Conservation (phyloP, 2,888 invertebrate species). For the Encarsia formosa region DNA sequence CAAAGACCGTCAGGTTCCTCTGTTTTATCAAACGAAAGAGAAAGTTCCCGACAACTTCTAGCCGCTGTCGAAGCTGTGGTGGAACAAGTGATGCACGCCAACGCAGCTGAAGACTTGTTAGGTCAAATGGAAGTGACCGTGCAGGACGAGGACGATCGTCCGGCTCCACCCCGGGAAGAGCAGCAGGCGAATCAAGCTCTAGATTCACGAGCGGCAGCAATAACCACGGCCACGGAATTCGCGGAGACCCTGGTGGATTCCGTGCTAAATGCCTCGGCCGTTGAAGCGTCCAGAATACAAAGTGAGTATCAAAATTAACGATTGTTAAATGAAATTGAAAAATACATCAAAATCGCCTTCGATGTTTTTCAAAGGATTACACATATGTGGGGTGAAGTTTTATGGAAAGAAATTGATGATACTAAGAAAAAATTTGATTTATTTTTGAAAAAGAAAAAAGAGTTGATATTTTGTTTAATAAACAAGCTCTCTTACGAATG, state of each 20-base stretch:
- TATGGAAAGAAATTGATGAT: too few species aligned
- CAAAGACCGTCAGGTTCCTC: slow-evolving; percentile 37
- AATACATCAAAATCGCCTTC: too few species aligned
- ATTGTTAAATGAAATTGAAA: too few species aligned
- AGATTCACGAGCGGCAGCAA: slow-evolving; percentile 31
- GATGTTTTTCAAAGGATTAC: too few species aligned
- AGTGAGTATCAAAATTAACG: slow-evolving; percentile 32
- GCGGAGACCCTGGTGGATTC: slow-evolving; percentile 52
- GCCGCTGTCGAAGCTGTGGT: slow-evolving; percentile 39
- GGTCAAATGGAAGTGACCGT: slow-evolving; percentile 49
- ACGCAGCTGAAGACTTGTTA: too few species aligned
- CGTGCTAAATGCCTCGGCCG: slow-evolving; percentile 45
- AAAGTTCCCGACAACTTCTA: slow-evolving; percentile 29
- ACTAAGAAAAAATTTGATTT: too few species aligned
- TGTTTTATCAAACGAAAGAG: slow-evolving; percentile 32
- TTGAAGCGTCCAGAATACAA: slow-evolving; percentile 39
- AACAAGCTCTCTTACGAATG: too few species aligned
- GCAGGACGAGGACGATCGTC: slow-evolving; percentile 45
- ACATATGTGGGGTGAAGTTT: too few species aligned
- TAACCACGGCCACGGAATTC: slow-evolving; percentile 43
- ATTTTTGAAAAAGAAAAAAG: too few species aligned
- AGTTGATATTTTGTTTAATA: too few species aligned
- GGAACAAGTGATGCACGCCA: too few species aligned
- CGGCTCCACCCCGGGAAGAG: slow-evolving; percentile 37
- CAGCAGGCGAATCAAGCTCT: slow-evolving; percentile 31